These are phyloP conservation scores for Actenoides lindsayi DNA, from an alignment of 2,113 vertebrate genomes.

Conservation along the genomic window DNA sequence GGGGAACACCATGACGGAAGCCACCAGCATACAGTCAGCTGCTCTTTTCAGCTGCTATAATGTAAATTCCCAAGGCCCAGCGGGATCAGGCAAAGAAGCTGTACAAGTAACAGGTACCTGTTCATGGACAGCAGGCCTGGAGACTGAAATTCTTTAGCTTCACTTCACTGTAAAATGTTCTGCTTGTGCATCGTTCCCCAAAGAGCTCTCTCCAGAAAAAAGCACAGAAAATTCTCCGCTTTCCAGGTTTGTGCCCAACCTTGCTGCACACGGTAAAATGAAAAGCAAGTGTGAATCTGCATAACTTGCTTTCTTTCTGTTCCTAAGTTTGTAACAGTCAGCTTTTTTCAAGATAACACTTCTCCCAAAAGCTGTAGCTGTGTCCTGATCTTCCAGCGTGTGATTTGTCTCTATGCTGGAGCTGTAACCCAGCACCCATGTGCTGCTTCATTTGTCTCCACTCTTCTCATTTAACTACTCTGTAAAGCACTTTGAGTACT, in stretches of 20 bases:
- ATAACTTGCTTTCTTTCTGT: background rate
- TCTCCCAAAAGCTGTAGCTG: background rate
- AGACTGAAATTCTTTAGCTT: background rate
- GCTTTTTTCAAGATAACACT: background rate
- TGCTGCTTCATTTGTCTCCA: background rate
- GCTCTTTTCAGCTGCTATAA: constrained; percentile 14
- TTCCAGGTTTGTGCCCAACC: background rate
- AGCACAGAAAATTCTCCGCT: background rate
- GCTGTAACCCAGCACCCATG: background rate
- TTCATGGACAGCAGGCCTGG: background rate
- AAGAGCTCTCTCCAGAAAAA: background rate
- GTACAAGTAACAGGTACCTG: background rate
- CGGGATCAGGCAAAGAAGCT: background rate
- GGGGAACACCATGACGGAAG: constrained; percentile 21
- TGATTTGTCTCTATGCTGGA: background rate
- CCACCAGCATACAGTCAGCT: constrained; percentile 8
- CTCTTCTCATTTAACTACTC: background rate
- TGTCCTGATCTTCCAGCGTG: background rate
- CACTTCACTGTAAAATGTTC: background rate
- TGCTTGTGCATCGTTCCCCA: background rate
- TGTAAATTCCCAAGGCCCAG: background rate
- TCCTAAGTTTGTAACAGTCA: background rate
- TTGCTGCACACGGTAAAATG: background rate
- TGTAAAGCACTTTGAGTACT: background rate
- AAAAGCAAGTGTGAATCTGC: background rate